Percentiles rank a stretch among this genome's conserved stretches.
These are phyloP conservation scores for Pseudorasbora parva DNA, from an alignment of 2,113 vertebrate genomes.

Conservation along the genomic window DNA sequence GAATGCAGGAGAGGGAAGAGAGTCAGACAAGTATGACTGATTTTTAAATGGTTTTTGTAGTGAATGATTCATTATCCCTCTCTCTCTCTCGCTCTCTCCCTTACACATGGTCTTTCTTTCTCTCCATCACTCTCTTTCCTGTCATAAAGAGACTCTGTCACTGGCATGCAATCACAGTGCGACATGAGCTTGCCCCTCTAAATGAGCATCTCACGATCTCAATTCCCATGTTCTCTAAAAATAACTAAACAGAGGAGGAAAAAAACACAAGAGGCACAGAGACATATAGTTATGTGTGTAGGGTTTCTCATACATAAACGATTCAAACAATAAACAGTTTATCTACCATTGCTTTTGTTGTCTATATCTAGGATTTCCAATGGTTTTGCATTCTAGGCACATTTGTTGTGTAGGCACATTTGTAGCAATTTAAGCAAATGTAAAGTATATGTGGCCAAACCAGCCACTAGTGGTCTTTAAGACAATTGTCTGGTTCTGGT, in stretches of 20 bases:
- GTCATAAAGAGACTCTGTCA: slow-evolving; percentile 41
- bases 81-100: background rate
- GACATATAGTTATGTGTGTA: slow-evolving; percentile 31
- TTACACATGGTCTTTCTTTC: slow-evolving; percentile 19
- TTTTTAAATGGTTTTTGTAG: slow-evolving; percentile 51
- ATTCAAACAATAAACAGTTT: background rate
- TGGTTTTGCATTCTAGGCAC: background rate
- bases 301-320: slow-evolving; percentile 27
- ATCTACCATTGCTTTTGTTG: background rate
- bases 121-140: slow-evolving; percentile 1
- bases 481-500: background rate
- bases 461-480: background rate
- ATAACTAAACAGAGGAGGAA: slow-evolving; percentile 41
- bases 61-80: slow-evolving; percentile 41
- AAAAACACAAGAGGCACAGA: slow-evolving; percentile 25
- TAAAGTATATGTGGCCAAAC: background rate
- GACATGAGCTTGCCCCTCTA: slow-evolving; percentile 49
- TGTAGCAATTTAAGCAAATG: background rate
- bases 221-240: slow-evolving; percentile 61
- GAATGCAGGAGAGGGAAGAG: slow-evolving; percentile 50
- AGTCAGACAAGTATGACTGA: slow-evolving; percentile 54
- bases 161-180: slow-evolving; percentile 42
- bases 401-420: too few relatives aligned
- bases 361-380: background rate
- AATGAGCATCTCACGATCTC: slow-evolving; percentile 47